Evolutionary conservation across 1,140 invertebrate species (phyloP).

Genomic region (Lutraria rhynchaena): DNA sequence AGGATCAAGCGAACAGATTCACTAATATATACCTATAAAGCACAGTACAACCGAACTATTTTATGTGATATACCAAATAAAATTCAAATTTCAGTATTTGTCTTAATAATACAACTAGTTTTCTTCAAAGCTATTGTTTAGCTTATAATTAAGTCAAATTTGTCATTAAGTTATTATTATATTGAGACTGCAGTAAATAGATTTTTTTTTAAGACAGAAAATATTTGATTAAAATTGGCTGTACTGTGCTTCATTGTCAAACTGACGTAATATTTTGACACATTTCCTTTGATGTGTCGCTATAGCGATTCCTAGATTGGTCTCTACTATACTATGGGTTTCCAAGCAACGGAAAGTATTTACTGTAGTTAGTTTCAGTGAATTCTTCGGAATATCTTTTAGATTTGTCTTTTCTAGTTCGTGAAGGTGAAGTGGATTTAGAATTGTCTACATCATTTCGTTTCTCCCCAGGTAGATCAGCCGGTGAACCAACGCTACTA

Average conservation of each 20-base stretch:
- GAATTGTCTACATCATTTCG: conserved; percentile 41
- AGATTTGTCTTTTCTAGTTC: conserved; percentile 63
- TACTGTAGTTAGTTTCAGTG: conserved; percentile 52
- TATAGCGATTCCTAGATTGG: conserved; percentile 74
- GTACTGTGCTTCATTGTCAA: conserved; percentile 60
- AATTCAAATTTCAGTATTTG: too few species aligned
- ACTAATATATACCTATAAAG: too few species aligned
- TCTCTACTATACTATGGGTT: conserved; percentile 44
- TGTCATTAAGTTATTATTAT: too few species aligned
- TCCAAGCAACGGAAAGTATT: conserved; percentile 59
- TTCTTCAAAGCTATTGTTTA: too few species aligned
- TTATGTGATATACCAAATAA: too few species aligned
- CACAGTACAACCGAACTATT: too few species aligned
- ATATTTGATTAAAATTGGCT: too few species aligned
- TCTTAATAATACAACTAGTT: too few species aligned
- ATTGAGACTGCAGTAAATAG: too few species aligned
- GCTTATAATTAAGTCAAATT: too few species aligned
- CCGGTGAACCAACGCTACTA: conserved; percentile 66
- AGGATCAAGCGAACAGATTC: too few species aligned
- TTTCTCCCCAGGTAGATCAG: conserved; percentile 51
- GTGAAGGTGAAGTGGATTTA: conserved; percentile 22
- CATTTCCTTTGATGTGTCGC: conserved; percentile 76
- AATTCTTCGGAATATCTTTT: conserved; percentile 66
- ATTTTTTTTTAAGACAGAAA: too few species aligned
- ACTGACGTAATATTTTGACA: conserved; percentile 68